phyloP scores from a whole-genome alignment of 2,888 invertebrate genomes.

The Coleophora flavipennella region DNA sequence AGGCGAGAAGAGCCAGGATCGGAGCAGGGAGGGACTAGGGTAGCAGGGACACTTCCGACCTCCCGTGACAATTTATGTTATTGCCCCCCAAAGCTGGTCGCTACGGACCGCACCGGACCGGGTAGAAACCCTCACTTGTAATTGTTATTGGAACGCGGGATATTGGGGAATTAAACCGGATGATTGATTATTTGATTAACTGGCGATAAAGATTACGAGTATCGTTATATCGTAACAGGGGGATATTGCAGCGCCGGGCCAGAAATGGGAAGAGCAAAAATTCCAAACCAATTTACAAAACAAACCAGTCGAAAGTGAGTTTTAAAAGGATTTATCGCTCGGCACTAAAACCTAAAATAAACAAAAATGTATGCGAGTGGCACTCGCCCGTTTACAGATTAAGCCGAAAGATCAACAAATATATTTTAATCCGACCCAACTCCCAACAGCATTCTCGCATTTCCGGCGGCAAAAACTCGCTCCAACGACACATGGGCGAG shows the following conservation, averaged over 20 bases:
- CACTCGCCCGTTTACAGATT: conserved; percentile 49
- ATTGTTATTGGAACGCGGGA: conserved; percentile 68
- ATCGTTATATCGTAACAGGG: conserved; percentile 7
- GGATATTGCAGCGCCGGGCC: conserved; percentile 40
- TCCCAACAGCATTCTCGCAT: conserved; percentile 59
- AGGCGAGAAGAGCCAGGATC: conserved; percentile 17
- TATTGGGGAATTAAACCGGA: conserved; percentile 66
- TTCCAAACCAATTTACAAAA: conserved; percentile 31
- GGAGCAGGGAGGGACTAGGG: conserved; percentile 13
- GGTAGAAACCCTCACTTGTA: conserved; percentile 65
- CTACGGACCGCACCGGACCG: conserved; percentile 17
- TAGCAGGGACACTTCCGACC: conserved; percentile 44
- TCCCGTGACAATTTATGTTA: conserved; percentile 69
- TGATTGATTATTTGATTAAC: conserved; percentile 70
- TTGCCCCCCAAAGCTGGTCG: conserved; percentile 45
- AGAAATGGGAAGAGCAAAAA: conserved; percentile 37
- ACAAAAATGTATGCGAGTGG: conserved; percentile 30
- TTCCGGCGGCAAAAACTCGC: conserved; percentile 64
- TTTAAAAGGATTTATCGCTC: conserved; percentile 29
- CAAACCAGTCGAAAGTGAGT: conserved; percentile 37
- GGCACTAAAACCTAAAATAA: conserved; percentile 26
- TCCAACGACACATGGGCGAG: conserved; percentile 59
- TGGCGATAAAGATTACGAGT: conserved; percentile 53
- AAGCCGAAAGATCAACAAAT: conserved; percentile 65
- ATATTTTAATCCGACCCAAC: conserved; percentile 64